Base-by-base conservation (phyloP, 2,888 invertebrate genomes). In the Chaetoderma sp. region DNA sequence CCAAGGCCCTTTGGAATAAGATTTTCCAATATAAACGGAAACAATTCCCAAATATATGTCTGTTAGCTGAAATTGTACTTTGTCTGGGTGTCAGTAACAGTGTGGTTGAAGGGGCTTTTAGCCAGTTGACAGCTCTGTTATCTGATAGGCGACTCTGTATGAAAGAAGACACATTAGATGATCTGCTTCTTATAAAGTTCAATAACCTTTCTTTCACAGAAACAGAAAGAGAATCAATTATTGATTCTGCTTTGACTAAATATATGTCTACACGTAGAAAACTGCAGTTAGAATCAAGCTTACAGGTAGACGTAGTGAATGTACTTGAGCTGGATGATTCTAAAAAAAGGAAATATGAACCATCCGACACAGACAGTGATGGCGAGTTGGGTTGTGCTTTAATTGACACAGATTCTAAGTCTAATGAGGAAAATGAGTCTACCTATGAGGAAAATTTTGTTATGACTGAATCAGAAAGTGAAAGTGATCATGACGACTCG, bases 21-120 rank as follows among this genome's bases (percentile, higher is more conserved):
- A 36, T 56, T 56, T 10, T 56, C 18, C n/a, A 25, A 1, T 56
- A 39, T 36, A 56, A 27, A 36, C 21, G 27, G 28, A 32, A 57
- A n/a, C 5, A 10, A 4, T 57, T 57, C 45, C 58, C 58, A 57
- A 57, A 57, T 36, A 44, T 57, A 4, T 44, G 23, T 30, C 6
- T 57, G 5, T 13, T 57, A 21, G 58, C 21, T n/a, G 45, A 57
- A 25, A 5, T 44, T n/a, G 42, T 57, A n/a, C 28, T 57, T 13
- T 44, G 27, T 18, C 23, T 57, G 18, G 42, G 44, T 4, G 6
- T 36, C 21, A 57, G 21, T 30, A 57, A 57, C 28, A 42, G 58
- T 21, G 13, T 44, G 25, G 45, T 57, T 4, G 58, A 57, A 23
- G 28, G 18, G 23, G 42, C 21, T 8, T 57, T 57, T 28, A 44